Percentiles rank a stretch among this genome's conserved stretches.
phyloP scores from a whole-genome alignment of 2,797 vertebrate genomes.

The Rhinophrynus dorsalis region DNA sequence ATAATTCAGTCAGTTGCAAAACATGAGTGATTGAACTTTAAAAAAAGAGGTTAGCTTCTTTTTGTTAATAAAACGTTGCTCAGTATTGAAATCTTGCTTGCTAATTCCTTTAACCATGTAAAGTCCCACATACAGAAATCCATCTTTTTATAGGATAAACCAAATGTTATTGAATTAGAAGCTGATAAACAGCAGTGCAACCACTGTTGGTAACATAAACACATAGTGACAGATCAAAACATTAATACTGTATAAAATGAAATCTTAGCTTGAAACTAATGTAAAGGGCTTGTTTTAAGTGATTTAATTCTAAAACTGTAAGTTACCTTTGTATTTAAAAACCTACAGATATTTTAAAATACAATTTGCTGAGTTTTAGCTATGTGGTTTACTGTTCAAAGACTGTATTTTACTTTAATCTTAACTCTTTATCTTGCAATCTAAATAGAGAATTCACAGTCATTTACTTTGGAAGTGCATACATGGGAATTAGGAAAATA shows the following conservation, averaged over 20 bases:
- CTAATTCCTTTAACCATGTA: too few relatives aligned
- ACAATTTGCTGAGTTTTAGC: constrained; percentile 52
- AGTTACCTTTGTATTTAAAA: constrained; percentile 54
- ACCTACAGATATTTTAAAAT: constrained; percentile 55
- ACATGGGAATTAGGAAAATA: constrained; percentile 80
- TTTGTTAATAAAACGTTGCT: too few relatives aligned
- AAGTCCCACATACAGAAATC: too few relatives aligned
- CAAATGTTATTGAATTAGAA: not conserved
- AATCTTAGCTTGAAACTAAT: constrained; percentile 52
- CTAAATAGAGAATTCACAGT: constrained; percentile 52
- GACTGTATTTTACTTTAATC: constrained; percentile 61
- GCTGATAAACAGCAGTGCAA: not conserved
- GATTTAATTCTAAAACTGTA: constrained; percentile 54
- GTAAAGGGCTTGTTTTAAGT: constrained; percentile 56
- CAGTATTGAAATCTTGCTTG: too few relatives aligned
- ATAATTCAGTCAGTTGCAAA: too few relatives aligned
- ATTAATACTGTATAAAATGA: constrained; percentile 17
- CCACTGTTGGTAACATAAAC: not conserved
- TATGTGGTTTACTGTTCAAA: constrained; percentile 59
- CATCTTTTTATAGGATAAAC: not conserved
- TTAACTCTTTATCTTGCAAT: constrained; percentile 62
- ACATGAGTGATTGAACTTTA: too few relatives aligned
- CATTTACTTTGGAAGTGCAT: constrained; percentile 66
- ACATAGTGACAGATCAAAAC: constrained; percentile 12
- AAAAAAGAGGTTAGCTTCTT: too few relatives aligned